Evolutionary conservation across 2,113 vertebrate genomes (phyloP).

Genomic region (Plecotus auritus): DNA sequence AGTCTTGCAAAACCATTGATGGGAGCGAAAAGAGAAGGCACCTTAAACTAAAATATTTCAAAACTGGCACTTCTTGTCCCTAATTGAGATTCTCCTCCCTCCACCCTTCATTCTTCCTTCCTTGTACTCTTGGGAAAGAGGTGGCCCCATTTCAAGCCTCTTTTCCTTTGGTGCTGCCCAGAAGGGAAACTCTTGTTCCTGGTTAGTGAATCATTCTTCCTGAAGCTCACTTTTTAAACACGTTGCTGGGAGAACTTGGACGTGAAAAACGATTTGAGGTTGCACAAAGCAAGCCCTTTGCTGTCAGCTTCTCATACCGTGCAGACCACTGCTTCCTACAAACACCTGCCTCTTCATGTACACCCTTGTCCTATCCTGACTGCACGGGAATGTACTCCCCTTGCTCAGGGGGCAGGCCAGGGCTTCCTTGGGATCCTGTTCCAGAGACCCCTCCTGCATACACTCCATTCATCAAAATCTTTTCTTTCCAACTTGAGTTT

Average conservation of each 20-base stretch:
- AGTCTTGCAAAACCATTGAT: not conserved
- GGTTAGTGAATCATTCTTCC: constrained; percentile 65
- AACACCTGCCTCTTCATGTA: not conserved
- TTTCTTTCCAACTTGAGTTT: not conserved
- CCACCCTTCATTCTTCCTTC: constrained; percentile 25
- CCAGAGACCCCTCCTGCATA: not conserved
- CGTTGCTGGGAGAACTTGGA: constrained; percentile 40
- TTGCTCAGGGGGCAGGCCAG: not conserved
- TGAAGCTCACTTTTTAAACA: constrained; percentile 42
- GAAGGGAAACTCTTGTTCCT: constrained; percentile 62
- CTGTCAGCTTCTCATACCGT: not conserved
- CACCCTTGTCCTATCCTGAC: not conserved
- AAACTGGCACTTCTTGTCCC: constrained; percentile 27
- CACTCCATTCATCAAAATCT: not conserved
- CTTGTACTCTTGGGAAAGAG: constrained; percentile 53
- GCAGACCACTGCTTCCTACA: not conserved
- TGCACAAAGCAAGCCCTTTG: constrained; percentile 25
- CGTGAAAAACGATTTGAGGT: not conserved
- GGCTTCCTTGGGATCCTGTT: not conserved
- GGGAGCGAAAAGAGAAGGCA: not conserved
- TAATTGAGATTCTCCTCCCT: not conserved
- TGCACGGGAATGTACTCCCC: not conserved
- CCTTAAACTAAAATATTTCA: not conserved
- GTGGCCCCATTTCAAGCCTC: constrained; percentile 17
- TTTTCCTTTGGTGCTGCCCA: constrained; percentile 47